Percentiles rank a stretch among this genome's conserved stretches.
phyloP scores from a whole-genome alignment of 2,797 vertebrate genomes.

The Rhincodon typus region DNA sequence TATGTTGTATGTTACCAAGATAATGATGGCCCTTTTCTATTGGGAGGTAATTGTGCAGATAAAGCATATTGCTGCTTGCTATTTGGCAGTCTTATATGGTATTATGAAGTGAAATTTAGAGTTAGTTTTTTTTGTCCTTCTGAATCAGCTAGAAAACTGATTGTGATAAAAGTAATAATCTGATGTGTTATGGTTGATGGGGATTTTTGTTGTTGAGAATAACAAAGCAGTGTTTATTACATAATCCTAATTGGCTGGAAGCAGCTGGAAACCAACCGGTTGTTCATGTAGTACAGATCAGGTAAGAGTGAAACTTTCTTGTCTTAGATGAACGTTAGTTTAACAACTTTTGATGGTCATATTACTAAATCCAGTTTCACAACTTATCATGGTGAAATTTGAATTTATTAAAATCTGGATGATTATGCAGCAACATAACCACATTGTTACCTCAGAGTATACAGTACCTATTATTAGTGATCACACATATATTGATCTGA shows the following conservation, averaged over 20 bases:
- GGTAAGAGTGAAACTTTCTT: neutral
- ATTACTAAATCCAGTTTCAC: neutral
- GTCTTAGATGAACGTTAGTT: too few species aligned
- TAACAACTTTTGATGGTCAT: neutral
- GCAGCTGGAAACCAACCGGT: neutral
- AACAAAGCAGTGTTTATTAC: neutral
- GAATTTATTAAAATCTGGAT: neutral
- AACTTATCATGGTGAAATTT: neutral
- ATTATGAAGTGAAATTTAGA: neutral
- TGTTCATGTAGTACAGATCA: neutral
- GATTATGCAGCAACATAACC: neutral
- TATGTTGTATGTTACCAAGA: slow-evolving; percentile 11
- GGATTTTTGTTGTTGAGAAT: neutral
- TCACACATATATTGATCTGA: neutral
- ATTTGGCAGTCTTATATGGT: neutral
- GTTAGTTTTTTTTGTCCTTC: neutral
- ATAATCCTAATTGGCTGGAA: neutral
- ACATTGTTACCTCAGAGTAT: neutral
- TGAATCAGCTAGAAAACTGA: neutral
- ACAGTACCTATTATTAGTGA: neutral
- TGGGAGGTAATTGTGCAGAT: neutral
- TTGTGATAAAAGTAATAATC: neutral
- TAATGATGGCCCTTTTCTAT: neutral
- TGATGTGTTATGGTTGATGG: neutral
- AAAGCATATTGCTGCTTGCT: neutral